Conservation (phyloP, 2,797 vertebrate species). For the Peromyscus melanophrys region DNA sequence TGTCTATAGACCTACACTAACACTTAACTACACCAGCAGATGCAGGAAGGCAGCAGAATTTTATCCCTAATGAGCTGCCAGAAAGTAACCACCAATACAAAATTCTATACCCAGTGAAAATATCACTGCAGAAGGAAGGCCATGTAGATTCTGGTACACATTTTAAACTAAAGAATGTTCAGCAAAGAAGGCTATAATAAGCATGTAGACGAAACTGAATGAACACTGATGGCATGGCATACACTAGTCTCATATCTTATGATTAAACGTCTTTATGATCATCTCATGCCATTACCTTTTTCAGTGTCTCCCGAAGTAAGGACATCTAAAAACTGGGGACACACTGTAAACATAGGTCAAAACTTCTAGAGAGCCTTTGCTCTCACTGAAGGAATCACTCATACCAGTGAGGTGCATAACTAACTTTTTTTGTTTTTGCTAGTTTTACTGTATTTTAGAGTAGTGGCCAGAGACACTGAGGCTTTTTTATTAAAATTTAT, state of each 20-base stretch:
- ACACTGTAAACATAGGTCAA: background rate
- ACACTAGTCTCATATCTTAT: background rate
- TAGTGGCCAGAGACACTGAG: background rate
- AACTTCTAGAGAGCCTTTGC: background rate
- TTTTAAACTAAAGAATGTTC: slow-evolving; percentile 9
- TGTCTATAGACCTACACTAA: slow-evolving; percentile 9
- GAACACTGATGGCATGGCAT: background rate
- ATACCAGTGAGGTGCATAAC: background rate
- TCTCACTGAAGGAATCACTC: background rate
- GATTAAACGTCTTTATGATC: background rate
- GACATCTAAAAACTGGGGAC: background rate
- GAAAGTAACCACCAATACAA: slow-evolving; percentile 10
- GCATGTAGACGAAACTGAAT: background rate
- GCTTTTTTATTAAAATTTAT: background rate
- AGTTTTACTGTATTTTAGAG: background rate
- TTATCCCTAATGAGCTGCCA: background rate
- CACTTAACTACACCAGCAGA: background rate
- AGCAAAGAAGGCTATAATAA: background rate
- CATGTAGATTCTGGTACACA: background rate
- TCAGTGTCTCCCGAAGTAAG: no score
- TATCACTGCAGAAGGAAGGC: background rate
- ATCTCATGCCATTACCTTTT: background rate
- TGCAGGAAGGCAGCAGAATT: background rate
- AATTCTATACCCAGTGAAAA: slow-evolving; percentile 27
- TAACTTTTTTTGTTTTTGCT: background rate